Evolutionary conservation across 2,113 vertebrate genomes (phyloP), one percentile per base, ranked within the genome.

Genomic region (Saguinus imperator): DNA sequence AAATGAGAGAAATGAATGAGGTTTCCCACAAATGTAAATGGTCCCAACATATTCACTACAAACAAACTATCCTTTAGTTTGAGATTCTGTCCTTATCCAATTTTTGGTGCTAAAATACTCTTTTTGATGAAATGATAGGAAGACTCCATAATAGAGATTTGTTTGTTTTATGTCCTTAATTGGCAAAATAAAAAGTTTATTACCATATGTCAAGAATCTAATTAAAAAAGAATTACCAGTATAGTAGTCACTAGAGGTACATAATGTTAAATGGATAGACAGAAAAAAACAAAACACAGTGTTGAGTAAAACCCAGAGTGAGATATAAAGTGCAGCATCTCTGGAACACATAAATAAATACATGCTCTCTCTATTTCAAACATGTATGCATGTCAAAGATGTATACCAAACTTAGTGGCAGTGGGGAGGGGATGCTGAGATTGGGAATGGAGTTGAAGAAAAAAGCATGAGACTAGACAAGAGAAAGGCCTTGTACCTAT

Each of bases 111-210:
- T 58, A 86, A 96, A 89, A 89, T 79, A 37, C 11, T 35, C 17
- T 43, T 93, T 87, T 81, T 66, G n/a, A 77, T 89, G n/a, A 90
- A 94, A 83, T 27, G 3, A 7, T 83, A 93, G 40, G 52, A 94
- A 92, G 72, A 37, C 3, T 73, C 79, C 35, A 55, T 94, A 70
- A 75, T 43, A 82, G 66, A 18, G 6, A 40, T 94, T 93, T 85
- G 40, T 55, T 94, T 93, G 45, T 86, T n/a, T 77, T 95, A 48
- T 55, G 8, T 48, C 25, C 37, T 95, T 92, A 87, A 92, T 17
- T 90, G 45, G 40, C 21, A 85, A 95, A 94, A 90, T 92, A 94
- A 92, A 89, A 90, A 66, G 50, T 61, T 61, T 92, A 90, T 87
- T 80, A 76, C n/a, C 32, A 37, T 66, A 84, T 87, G 57, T 90